Evolutionary conservation across 2,797 vertebrate species (phyloP), one percentile per base, ranked within the genome.

Genomic region (Eremophila alpestris): DNA sequence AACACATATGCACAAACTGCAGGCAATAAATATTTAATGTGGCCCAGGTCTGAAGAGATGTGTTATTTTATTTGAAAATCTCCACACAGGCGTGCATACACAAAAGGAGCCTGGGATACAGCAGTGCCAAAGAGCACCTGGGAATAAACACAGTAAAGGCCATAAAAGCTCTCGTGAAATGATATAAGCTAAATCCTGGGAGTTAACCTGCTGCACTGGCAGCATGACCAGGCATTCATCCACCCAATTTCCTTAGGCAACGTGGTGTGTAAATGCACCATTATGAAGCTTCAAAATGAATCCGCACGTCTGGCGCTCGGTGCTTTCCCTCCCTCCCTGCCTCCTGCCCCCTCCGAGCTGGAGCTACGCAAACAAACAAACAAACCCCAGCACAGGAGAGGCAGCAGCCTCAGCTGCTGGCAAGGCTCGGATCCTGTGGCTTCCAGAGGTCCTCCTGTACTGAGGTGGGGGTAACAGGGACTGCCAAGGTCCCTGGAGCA

Each of bases 191-290:
- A 96, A 96, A 98, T 97, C 97, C 81, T 58, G 93, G 95, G 97
- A 92, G 97, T 97, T 97, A 98, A 98, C 98, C 97, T 14, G 34
- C 74, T 76, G 97, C 95, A 97, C 97, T 10, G 75, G 79, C 97
- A 89, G 97, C 98, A 98, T 98, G 98, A 98, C 97, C 97, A 97
- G 97, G 98, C 98, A 98, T 98, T 97, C 94, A 97, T 97, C 96
- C 77, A 85, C 95, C 96, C 97, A 97, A 98, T 98, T 98, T 98
- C 97, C 91, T 90, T 65, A 55, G 96, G 95, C 97, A 95, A 96
- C 81, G 85, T 51, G 43, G 96, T 97, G 97, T 94, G 97, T 97
- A 97, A 97, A 98, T 95, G 97, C 48, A 22, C 96, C 94, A 89
- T 98, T 95, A 98, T 98, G 97, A 98, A 97, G 94, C 94, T 91